A percentile compares a stretch with the other conserved stretches of the same genome.
Conservation (phyloP, 1,140 invertebrate species). For the Riptortus pedestris region DNA sequence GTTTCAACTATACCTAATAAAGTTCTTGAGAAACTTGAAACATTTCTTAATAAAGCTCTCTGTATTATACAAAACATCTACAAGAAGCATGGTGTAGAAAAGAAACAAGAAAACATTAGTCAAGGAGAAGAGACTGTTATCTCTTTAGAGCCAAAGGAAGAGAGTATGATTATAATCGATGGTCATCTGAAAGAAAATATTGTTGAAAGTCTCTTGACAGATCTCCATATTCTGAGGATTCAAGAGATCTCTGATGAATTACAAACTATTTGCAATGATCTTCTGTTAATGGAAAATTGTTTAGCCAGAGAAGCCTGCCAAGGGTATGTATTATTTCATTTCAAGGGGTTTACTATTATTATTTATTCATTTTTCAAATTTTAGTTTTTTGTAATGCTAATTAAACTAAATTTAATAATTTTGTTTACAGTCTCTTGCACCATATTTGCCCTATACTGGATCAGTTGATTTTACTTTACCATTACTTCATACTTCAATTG, state of each 20-base stretch:
- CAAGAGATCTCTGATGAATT: conserved; percentile 35
- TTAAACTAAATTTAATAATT: not conserved
- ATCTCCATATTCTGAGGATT: conserved; percentile 47
- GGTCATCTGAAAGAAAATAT: conserved; percentile 53
- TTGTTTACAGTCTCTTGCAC: not conserved
- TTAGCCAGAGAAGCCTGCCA: not conserved
- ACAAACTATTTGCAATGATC: conserved; percentile 19
- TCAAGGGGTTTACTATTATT: not conserved
- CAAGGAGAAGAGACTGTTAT: no score
- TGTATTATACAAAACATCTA: conserved; percentile 56
- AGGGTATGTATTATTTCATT: not conserved
- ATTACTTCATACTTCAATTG: conserved; percentile 68
- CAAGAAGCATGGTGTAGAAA: conserved; percentile 44
- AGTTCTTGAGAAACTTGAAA: conserved; percentile 7
- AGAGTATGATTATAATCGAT: conserved; percentile 41
- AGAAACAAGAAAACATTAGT: not conserved
- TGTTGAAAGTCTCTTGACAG: conserved; percentile 45
- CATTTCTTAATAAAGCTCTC: conserved; percentile 40
- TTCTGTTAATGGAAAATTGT: not conserved
- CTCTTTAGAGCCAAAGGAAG: no score
- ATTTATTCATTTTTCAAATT: conserved; percentile 9
- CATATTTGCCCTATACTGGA: conserved; percentile 56
- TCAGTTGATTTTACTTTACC: conserved; percentile 59
- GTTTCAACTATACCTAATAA: not conserved
- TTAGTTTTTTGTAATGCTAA: not conserved